Base-by-base conservation (phyloP, 2,113 vertebrate genomes). In the Eubucco bourcierii region DNA sequence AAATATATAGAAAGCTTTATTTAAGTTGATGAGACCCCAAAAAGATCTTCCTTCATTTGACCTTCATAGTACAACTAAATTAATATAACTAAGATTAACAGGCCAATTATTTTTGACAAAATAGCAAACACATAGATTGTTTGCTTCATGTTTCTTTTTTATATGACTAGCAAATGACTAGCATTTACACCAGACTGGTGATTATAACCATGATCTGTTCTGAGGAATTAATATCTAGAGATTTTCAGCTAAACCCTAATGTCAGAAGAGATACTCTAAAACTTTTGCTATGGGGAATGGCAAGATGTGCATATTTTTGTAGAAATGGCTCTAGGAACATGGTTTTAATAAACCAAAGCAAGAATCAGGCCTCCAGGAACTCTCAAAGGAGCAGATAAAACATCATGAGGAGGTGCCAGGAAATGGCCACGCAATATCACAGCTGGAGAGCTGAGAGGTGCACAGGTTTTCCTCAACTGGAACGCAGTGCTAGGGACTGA, bases 341-440 rank as follows among this genome's bases (percentile, higher is more conserved):
- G 4, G 39, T 55, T 84, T 56, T 41, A 63, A 46, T 27, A 24
- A 72, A 41, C 7, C 7, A 56, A 74, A 63, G 24, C 10, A 59
- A 47, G 81, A 75, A 7, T 1, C 34, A 78, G 17, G 15, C 12
- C 41, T 67, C n/a, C 3, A 2, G 21, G 9, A 19, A 27, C 20
- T 67, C 15, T 14, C 59, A 24, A 63, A 58, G 16, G 21, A 12
- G 15, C 29, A 44, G 3, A 20, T 9, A 23, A 73, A 88, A 39
- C 14, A 47, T 8, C 17, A 50, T 23, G 17, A 10, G 2, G 10
- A 53, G 5, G 18, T 59, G 25, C 4, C 41, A n/a, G 11, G 14
- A 61, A 73, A 31, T 0, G 3, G 23, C 4, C 10, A 15, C 2
- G 5, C 0, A 2, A 7, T 6, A 7, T 17, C 2, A 0, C 0